Evolutionary conservation across 2,888 invertebrate species (phyloP).

Genomic region (Dioctria rufipes): DNA sequence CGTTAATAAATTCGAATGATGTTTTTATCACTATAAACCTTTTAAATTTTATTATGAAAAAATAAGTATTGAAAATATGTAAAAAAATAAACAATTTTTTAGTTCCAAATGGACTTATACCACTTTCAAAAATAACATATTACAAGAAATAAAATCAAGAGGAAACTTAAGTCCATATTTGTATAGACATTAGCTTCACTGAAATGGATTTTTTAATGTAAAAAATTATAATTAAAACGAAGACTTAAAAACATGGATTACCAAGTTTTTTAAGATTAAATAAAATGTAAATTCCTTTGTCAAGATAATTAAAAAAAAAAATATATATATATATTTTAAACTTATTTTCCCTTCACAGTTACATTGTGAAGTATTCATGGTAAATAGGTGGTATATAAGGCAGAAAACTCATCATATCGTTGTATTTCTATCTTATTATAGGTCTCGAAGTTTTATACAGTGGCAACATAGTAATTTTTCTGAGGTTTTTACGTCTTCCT

Average conservation of each 20-base stretch:
- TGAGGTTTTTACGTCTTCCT: slow-evolving; percentile 10
- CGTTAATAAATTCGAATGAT: slow-evolving; percentile 38
- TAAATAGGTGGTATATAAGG: slow-evolving; percentile 12
- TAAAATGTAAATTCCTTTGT: background rate
- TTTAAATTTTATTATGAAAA: slow-evolving; percentile 29
- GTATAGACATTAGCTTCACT: too few species aligned
- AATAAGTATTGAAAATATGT: slow-evolving; percentile 25
- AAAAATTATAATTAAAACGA: slow-evolving; percentile 2
- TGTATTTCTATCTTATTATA: slow-evolving; percentile 20
- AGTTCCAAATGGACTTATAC: slow-evolving; percentile 17
- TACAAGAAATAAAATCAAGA: too few species aligned
- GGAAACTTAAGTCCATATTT: too few species aligned
- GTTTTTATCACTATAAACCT: slow-evolving; percentile 36
- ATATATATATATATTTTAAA: background rate
- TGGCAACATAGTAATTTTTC: slow-evolving; percentile 18
- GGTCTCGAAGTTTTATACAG: background rate
- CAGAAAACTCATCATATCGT: slow-evolving; percentile 17
- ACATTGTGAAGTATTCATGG: slow-evolving; percentile 6
- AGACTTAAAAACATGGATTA: background rate
- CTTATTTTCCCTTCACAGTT: too few species aligned
- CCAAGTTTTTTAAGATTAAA: background rate
- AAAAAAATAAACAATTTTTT: slow-evolving; percentile 16
- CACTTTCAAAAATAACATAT: too few species aligned
- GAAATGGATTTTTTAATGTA: too few species aligned
- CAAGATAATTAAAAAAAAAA: background rate